A percentile compares a stretch with the other conserved stretches of the same genome.
These are phyloP conservation scores for Ectemnius continuus DNA, from an alignment of 2,888 invertebrate species.

Conservation along the genomic window DNA sequence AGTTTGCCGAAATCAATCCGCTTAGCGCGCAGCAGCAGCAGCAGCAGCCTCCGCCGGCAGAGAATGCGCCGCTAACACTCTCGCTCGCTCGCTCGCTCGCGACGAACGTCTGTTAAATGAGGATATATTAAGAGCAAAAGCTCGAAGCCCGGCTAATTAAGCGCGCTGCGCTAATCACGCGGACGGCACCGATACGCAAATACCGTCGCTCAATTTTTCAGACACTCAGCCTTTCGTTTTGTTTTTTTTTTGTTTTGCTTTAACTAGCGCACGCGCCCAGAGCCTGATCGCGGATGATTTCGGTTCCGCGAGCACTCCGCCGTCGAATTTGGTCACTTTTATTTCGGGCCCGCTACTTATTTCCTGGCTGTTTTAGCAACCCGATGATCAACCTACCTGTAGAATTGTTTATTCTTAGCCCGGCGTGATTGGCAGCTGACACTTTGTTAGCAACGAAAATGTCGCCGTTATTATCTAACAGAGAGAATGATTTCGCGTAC, in stretches of 20 bases:
- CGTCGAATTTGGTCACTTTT: background rate
- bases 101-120: background rate
- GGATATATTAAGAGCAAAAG: background rate
- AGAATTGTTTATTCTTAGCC: too few species aligned
- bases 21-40: slow-evolving; percentile 19
- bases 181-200: slow-evolving; percentile 1
- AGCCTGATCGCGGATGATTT: too few species aligned
- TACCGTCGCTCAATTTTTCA: background rate
- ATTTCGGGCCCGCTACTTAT: background rate
- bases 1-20: slow-evolving; percentile 44
- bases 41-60: too few species aligned
- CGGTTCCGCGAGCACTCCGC: background rate
- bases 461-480: too few species aligned
- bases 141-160: background rate
- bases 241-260: too few species aligned
- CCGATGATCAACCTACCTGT: background rate
- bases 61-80: too few species aligned
- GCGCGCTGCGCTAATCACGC: background rate
- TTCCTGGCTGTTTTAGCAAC: background rate
- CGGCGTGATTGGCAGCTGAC: too few species aligned
- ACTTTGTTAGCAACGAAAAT: too few species aligned
- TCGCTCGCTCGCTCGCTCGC: background rate
- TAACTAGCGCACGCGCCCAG: background rate
- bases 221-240: background rate
- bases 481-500: too few species aligned